Conservation (phyloP, 1,140 invertebrate species). For the Archivesica marissinica region DNA sequence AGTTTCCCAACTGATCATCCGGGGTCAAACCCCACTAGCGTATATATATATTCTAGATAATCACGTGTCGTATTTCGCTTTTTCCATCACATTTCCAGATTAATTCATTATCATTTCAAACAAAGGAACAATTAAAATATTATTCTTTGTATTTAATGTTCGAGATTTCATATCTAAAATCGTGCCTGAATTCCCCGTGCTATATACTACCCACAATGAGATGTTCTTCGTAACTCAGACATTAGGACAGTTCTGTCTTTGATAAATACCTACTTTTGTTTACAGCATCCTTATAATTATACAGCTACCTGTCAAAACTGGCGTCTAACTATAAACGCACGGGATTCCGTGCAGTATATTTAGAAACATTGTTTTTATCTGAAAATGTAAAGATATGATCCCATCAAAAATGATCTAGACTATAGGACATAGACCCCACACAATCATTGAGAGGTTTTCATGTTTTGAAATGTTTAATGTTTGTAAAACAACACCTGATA, state of each 20-base stretch:
- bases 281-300: constrained; percentile 46
- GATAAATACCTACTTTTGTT: constrained; percentile 53
- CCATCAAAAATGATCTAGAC: constrained; percentile 11
- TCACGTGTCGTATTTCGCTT: not conserved
- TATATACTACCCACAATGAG: constrained; percentile 27
- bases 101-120: not conserved
- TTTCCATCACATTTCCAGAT: not conserved
- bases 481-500: constrained; percentile 22
- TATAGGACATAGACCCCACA: constrained; percentile 44
- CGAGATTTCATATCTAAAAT: constrained; percentile 40
- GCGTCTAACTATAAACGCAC: constrained; percentile 38
- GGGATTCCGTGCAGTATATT: constrained; percentile 20
- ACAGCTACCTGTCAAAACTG: constrained; percentile 50
- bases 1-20: no score
- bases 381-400: constrained; percentile 21
- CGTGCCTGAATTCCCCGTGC: constrained; percentile 30
- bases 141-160: not conserved
- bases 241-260: constrained; percentile 41
- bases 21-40: no score
- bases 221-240: constrained; percentile 30
- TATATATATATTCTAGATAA: no score
- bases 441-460: constrained; percentile 31
- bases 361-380: constrained; percentile 45
- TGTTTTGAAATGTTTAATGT: constrained; percentile 46
- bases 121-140: constrained; percentile 5